A percentile compares a stretch with the other conserved stretches of the same genome.
These are phyloP conservation scores for Synanthedon andrenaeformis DNA, from an alignment of 2,888 invertebrate species.

Conservation along the genomic window DNA sequence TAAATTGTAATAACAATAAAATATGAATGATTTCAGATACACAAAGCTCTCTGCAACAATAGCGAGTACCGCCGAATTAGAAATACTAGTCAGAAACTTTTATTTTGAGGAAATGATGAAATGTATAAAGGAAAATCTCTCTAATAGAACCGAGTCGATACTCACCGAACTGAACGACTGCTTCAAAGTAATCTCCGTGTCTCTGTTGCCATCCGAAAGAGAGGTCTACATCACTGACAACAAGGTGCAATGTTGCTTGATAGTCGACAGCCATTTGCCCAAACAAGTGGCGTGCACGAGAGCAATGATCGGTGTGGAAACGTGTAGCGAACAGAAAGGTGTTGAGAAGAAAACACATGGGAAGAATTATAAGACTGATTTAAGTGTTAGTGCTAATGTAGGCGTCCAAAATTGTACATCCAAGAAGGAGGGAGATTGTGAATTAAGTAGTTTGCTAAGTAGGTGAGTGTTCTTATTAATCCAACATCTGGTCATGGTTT, in stretches of 20 bases:
- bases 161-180: conserved; percentile 68
- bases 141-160: conserved; percentile 52
- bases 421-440: conserved; percentile 34
- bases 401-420: conserved; percentile 38
- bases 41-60: conserved; percentile 84
- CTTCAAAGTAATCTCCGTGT: conserved; percentile 66
- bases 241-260: conserved; percentile 49
- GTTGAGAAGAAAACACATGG: conserved; percentile 39
- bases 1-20: no score
- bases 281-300: conserved; percentile 75
- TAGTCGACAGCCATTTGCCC: conserved; percentile 63
- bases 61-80: conserved; percentile 80
- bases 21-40: conserved; percentile 60
- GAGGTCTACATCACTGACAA: conserved; percentile 56
- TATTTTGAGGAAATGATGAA: conserved; percentile 88
- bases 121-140: conserved; percentile 65
- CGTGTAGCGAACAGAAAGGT: conserved; percentile 43
- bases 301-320: conserved; percentile 74
- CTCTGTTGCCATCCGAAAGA: conserved; percentile 68
- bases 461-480: conserved; percentile 29
- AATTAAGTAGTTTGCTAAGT: conserved; percentile 39
- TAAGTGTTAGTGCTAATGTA: conserved; percentile 46
- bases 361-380: conserved; percentile 63
- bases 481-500: no score
- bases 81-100: conserved; percentile 78